Evolutionary conservation across 2,113 vertebrate species (phyloP).

Genomic region (Martes martes): DNA sequence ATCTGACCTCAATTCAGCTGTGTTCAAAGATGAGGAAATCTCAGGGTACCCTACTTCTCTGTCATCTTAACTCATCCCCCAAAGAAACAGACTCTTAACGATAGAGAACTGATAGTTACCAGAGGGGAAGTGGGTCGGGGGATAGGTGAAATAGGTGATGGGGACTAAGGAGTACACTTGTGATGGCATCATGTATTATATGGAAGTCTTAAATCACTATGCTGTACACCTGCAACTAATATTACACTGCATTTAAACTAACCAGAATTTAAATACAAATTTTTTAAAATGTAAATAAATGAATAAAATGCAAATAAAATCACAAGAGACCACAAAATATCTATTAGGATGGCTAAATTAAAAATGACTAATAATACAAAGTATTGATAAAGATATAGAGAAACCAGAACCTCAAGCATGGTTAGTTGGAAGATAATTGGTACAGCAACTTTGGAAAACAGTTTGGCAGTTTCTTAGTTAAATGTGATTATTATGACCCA

Average conservation of each 20-base stretch:
- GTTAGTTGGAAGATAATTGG: background rate
- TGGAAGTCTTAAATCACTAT: background rate
- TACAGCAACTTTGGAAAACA: background rate
- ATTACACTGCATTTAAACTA: background rate
- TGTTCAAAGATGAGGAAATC: background rate
- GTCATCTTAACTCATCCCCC: background rate
- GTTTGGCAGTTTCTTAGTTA: background rate
- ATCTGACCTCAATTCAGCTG: background rate
- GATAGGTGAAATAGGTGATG: background rate
- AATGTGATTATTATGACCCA: background rate
- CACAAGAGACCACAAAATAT: background rate
- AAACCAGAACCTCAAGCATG: background rate
- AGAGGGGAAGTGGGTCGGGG: background rate
- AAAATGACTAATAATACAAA: background rate
- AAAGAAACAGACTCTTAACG: background rate
- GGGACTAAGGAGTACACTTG: background rate
- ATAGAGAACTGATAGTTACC: background rate
- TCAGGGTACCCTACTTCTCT: background rate
- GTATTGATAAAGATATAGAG: too few species aligned
- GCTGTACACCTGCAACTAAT: background rate
- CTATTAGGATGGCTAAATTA: background rate
- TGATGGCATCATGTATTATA: background rate
- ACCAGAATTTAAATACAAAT: background rate
- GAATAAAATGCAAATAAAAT: background rate
- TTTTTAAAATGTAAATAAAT: background rate